These are phyloP conservation scores for Denticeps clupeoides DNA, from an alignment of 2,797 vertebrate genomes.

Conservation along the genomic window DNA sequence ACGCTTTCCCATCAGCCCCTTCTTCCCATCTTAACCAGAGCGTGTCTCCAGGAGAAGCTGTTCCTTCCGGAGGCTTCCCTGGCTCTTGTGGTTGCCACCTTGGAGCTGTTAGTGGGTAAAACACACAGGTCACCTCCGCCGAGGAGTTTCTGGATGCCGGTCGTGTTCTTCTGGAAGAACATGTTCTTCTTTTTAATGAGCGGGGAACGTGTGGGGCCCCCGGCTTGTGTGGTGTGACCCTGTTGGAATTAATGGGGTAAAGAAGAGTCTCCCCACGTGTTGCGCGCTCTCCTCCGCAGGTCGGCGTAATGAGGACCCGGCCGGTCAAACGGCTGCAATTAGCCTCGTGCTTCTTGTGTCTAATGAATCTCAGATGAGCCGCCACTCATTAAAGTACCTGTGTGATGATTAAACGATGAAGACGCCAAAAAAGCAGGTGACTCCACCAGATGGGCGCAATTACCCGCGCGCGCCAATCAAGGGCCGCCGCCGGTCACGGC, in stretches of 20 bases:
- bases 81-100: too few species aligned
- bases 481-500: too few species aligned
- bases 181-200: slow-evolving; percentile 60
- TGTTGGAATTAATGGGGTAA: slow-evolving; percentile 66
- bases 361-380: slow-evolving; percentile 61
- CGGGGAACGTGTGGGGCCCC: slow-evolving; percentile 50
- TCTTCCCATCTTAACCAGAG: slow-evolving; percentile 14
- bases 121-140: too few species aligned
- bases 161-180: too few species aligned
- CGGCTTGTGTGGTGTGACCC: slow-evolving; percentile 50
- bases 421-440: slow-evolving; percentile 46
- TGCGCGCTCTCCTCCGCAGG: slow-evolving; percentile 56
- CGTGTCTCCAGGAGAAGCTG: background rate
- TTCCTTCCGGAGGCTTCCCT: too few species aligned
- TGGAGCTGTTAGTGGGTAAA: too few species aligned
- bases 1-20: slow-evolving; percentile 22
- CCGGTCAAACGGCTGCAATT: slow-evolving; percentile 66
- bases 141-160: too few species aligned
- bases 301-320: slow-evolving; percentile 76
- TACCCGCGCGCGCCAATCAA: slow-evolving; percentile 59
- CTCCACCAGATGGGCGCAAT: slow-evolving; percentile 66
- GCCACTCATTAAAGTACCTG: slow-evolving; percentile 60
- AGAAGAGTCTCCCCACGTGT: slow-evolving; percentile 55
- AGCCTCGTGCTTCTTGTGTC: slow-evolving; percentile 66
- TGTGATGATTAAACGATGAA: slow-evolving; percentile 61